Conservation (phyloP, 2,888 invertebrate genomes). For the Belgica antarctica region DNA sequence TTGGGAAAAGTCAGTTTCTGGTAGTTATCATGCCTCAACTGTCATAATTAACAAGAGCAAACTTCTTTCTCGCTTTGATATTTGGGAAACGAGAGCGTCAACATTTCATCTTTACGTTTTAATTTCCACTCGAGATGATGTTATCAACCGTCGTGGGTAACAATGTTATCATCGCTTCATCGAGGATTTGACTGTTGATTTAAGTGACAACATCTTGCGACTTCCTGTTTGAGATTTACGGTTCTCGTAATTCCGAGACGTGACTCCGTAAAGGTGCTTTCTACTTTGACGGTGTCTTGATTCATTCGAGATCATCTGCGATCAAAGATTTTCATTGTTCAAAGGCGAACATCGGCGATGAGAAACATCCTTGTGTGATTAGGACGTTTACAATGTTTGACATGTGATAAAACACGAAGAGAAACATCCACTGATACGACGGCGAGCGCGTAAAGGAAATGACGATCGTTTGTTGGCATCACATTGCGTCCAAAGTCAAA, state of each 20-base stretch:
- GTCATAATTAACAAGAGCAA: conserved; percentile 38
- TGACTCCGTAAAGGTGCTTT: not conserved
- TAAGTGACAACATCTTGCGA: not conserved
- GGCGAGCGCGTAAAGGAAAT: not conserved
- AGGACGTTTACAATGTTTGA: conserved; percentile 2
- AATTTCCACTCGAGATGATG: not conserved
- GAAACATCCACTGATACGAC: not conserved
- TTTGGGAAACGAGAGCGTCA: not conserved
- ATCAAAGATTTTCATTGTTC: conserved; percentile 5
- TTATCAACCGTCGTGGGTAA: not conserved
- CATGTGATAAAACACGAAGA: conserved; percentile 11
- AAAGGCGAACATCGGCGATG: not conserved
- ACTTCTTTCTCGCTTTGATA: not conserved
- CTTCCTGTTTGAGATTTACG: conserved; percentile 19
- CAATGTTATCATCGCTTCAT: conserved; percentile 15
- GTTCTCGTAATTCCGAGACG: conserved; percentile 5
- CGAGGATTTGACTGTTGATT: conserved; percentile 14
- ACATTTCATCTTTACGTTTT: not conserved
- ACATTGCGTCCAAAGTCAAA: conserved; percentile 25
- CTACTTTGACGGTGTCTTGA: not conserved
- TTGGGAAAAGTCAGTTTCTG: conserved; percentile 15
- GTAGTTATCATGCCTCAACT: conserved; percentile 17
- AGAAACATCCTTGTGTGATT: conserved; percentile 27
- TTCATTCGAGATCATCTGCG: not conserved
- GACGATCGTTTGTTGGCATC: not conserved